Evolutionary conservation across 2,113 vertebrate species (phyloP), one percentile per base, ranked within the genome.

Genomic region (Myrmecophaga tridactyla): DNA sequence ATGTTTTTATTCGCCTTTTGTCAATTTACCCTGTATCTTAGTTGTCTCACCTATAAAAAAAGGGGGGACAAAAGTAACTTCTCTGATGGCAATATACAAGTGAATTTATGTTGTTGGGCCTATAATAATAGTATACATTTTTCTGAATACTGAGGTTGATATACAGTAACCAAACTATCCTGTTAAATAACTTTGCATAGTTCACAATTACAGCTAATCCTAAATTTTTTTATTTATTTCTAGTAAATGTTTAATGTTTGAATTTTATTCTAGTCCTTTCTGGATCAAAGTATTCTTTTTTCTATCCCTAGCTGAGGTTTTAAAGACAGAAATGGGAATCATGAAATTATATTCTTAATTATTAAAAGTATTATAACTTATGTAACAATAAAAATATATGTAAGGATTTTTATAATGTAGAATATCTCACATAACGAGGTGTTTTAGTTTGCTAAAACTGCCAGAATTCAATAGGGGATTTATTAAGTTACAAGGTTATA

Each of bases 241-340:
- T 69, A 88, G 63, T 46, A 76, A 53, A n/a, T 17, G 63, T 82
- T 86, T 67, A 69, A 56, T 43, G 65, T 92, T 88, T n/a, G 48
- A 83, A 56, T 86, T 93, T 78, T 86, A 72, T 91, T 95, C 93
- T 67, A 80, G 58, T 85, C 20, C 60, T 94, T 96, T 73, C 82
- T 92, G 31, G 29, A 81, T 90, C 41, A 86, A 39, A 65, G 3
- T 82, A 62, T 60, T 89, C 21, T 41, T 70, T 70, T 72, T 72
- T 18, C 46, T 94, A 84, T 84, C 77, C 88, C 62, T 91, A 80
- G 51, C 48, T 86, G 11, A 85, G 21, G 31, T 36, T 70, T 34
- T 77, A 94, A 82, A 87, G 15, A 7, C 92, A 90, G 60, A 95
- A 96, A 51, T 69, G 78, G 25, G 13, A 88, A 80, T 94, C 3